Conservation (phyloP, 2,113 vertebrate genomes). For the Chloropsis hardwickii region DNA sequence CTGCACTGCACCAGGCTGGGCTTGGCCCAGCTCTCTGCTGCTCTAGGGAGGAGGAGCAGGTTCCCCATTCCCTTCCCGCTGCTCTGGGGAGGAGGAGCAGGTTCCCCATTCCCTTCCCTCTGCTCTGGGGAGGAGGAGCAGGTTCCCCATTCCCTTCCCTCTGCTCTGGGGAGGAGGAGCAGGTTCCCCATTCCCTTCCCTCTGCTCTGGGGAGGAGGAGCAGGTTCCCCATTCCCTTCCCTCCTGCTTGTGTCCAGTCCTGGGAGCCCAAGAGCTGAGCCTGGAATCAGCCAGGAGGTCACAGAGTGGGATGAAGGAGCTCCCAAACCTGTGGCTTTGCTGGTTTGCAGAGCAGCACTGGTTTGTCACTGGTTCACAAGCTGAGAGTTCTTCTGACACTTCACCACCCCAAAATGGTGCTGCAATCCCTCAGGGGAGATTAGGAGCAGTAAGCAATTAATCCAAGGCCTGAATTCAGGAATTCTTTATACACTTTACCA, state of each 20-base stretch:
- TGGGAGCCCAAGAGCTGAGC: neutral
- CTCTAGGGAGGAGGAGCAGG: neutral
- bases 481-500: neutral
- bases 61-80: neutral
- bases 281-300: neutral
- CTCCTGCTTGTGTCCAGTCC: accelerated
- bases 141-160: too few species aligned
- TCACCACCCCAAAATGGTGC: neutral
- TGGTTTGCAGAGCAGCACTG: neutral
- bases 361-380: neutral
- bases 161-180: too few species aligned
- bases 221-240: too few species aligned
- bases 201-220: too few species aligned
- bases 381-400: neutral
- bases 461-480: neutral
- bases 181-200: too few species aligned
- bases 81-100: too few species aligned
- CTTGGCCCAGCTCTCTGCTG: neutral
- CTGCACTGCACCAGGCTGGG: neutral
- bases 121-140: too few species aligned
- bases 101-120: too few species aligned
- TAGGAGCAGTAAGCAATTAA: neutral
- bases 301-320: accelerated
- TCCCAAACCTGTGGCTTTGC: too few species aligned
- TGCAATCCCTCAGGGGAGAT: neutral